Conservation (phyloP, 2,113 vertebrate species). For the Etia nguti region DNA sequence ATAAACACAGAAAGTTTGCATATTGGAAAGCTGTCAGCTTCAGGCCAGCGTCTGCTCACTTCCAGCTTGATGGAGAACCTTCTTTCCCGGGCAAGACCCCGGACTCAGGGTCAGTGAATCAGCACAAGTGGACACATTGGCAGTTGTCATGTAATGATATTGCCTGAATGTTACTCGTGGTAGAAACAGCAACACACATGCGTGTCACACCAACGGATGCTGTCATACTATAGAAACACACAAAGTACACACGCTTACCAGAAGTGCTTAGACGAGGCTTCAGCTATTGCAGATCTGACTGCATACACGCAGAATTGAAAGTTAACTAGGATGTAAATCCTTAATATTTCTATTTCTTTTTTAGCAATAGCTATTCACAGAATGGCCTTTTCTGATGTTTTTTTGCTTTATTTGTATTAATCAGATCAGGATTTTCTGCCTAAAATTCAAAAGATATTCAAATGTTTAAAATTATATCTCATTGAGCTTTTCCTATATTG, state of each 20-base stretch:
- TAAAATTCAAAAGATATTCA: neutral
- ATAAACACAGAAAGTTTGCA: constrained; percentile 70
- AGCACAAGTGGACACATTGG: constrained; percentile 62
- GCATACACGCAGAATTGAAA: neutral
- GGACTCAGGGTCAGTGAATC: constrained; percentile 62
- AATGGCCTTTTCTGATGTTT: neutral
- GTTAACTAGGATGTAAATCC: neutral
- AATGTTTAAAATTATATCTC: neutral
- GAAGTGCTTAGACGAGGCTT: neutral
- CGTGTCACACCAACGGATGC: neutral
- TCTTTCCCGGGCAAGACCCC: constrained; percentile 51
- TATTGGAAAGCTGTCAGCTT: constrained; percentile 72
- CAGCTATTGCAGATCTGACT: neutral
- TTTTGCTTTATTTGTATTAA: neutral
- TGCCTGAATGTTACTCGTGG: constrained; percentile 50
- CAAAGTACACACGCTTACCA: neutral
- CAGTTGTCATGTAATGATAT: constrained; percentile 76
- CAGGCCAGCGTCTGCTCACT: constrained; percentile 44
- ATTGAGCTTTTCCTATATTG: neutral
- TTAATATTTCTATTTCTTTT: neutral
- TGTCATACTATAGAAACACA: neutral
- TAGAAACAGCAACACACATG: neutral
- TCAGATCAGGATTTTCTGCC: neutral
- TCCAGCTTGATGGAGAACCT: constrained; percentile 68
- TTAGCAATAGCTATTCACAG: neutral